Conservation (phyloP, 2,113 vertebrate genomes). For the Miniopterus natalensis region DNA sequence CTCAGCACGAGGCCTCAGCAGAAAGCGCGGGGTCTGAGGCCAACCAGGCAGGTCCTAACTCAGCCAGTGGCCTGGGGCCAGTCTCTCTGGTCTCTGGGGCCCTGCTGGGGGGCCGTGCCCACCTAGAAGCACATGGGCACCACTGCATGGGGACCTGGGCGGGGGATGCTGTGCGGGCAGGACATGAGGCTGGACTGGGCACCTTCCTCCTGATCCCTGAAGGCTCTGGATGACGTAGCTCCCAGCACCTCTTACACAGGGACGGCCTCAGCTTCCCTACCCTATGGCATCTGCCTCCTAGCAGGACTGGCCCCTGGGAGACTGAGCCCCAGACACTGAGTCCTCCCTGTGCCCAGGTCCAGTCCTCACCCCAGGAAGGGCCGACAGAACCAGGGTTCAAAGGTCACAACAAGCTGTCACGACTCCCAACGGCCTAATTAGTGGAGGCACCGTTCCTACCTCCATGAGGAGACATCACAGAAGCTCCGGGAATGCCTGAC, state of each 20-base stretch:
- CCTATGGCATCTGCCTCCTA: fast-evolving
- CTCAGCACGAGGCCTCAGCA: not conserved
- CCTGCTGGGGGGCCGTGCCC: not conserved
- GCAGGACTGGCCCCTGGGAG: not conserved
- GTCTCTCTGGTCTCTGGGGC: not conserved
- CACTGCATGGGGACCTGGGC: not conserved
- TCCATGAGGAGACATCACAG: not conserved
- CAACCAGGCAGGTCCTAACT: not conserved
- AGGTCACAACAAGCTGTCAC: not conserved
- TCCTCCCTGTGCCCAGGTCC: not conserved
- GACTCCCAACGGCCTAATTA: not conserved
- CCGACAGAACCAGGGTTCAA: not conserved
- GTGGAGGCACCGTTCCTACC: not conserved
- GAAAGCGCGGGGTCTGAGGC: not conserved
- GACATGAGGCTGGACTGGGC: not conserved
- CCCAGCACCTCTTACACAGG: fast-evolving
- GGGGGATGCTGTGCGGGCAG: not conserved
- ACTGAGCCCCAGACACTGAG: not conserved
- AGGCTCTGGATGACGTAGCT: not conserved
- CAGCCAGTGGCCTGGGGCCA: not conserved
- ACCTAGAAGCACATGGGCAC: not conserved
- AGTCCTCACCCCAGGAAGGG: not conserved
- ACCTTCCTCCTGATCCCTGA: not conserved
- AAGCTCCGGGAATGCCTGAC: not conserved
- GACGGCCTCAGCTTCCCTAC: not conserved